A percentile compares a stretch with the other conserved stretches of the same genome.
Conservation (phyloP, 2,888 invertebrate species). For the Panorpa germanica region DNA sequence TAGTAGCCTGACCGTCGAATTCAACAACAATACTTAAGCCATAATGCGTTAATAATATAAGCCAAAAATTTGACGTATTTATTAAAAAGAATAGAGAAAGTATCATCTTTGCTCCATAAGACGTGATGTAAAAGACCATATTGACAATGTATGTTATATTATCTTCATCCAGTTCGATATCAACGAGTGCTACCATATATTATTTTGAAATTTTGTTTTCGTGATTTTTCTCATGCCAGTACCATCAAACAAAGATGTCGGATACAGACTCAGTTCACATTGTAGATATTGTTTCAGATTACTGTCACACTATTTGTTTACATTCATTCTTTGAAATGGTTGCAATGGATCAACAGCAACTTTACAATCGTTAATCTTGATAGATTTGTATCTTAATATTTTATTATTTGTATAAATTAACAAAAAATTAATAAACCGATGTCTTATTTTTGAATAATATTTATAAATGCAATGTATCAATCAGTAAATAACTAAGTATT, state of each 20-base stretch:
- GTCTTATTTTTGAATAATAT: no score
- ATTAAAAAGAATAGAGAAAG: slow-evolving; percentile 13
- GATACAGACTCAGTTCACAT: slow-evolving; percentile 13
- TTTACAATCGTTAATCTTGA: slow-evolving; percentile 11
- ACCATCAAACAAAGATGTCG: slow-evolving; percentile 11
- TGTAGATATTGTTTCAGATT: slow-evolving; percentile 9
- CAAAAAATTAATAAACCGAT: no score
- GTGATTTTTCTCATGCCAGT: slow-evolving; percentile 13
- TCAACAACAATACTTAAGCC: slow-evolving; percentile 13
- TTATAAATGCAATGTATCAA: no score
- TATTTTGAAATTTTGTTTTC: slow-evolving; percentile 10
- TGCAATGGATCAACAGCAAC: slow-evolving; percentile 9
- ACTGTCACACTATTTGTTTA: slow-evolving; percentile 13
- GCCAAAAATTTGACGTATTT: slow-evolving; percentile 16
- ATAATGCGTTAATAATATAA: slow-evolving; percentile 13
- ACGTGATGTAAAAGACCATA: slow-evolving; percentile 13
- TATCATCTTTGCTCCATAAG: slow-evolving; percentile 12
- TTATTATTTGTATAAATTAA: no score
- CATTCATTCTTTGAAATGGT: slow-evolving; percentile 13
- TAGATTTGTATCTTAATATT: no score
- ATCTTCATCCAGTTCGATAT: no score
- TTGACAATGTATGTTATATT: slow-evolving; percentile 11
- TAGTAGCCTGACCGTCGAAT: slow-evolving; percentile 15
- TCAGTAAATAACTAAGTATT: no score
- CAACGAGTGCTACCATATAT: no score